Evolutionary conservation across 2,888 invertebrate genomes (phyloP), one percentile per base, ranked within the genome.

Genomic region (Orthonevra nobilis): DNA sequence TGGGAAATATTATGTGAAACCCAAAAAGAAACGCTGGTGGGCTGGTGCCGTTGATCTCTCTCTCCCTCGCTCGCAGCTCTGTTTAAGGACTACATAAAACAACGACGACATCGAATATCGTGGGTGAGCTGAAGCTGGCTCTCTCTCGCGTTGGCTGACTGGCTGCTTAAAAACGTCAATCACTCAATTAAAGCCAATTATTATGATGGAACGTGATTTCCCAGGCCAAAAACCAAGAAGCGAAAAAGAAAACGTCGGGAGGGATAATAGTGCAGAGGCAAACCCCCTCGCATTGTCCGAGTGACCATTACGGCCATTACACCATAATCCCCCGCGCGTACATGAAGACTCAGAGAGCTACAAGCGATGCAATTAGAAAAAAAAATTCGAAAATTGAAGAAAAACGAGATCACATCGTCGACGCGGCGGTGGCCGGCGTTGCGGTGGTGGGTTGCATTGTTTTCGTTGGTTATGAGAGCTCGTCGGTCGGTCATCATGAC

Each of bases 121-220:
- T 79, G 79, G 79, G 79, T 79, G 73, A 79, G 79, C 61, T 56
- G 28, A n/a, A 9, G 23, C 9, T 20, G 5, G 46, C n/a, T 26
- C 28, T 10, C 32, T 38, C 70, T 58, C 58, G 38, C 52, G 44
- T 40, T 30, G 28, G 40, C 26, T 20, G 36, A 26, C 23, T 44
- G 30, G 44, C 72, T 82, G 79, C 79, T 82, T 82, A 86, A 86
- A 86, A 86, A 87, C 87, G 86, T 87, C 87, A 87, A 87, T 87
- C 87, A 87, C 86, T 87, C 86, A 87, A 87, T 87, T 87, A 86
- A 86, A 86, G 84, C 85, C 86, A 86, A 86, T 86, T 86, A 86
- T 86, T 86, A 86, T 86, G 79, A 79, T 79, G 79, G 79, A 79
- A 79, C 79, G 79, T 79, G 79, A 79, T 79, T 79, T 79, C 79